phyloP scores from a whole-genome alignment of 1,140 invertebrate species.

The Alviniconcha marisindica region DNA sequence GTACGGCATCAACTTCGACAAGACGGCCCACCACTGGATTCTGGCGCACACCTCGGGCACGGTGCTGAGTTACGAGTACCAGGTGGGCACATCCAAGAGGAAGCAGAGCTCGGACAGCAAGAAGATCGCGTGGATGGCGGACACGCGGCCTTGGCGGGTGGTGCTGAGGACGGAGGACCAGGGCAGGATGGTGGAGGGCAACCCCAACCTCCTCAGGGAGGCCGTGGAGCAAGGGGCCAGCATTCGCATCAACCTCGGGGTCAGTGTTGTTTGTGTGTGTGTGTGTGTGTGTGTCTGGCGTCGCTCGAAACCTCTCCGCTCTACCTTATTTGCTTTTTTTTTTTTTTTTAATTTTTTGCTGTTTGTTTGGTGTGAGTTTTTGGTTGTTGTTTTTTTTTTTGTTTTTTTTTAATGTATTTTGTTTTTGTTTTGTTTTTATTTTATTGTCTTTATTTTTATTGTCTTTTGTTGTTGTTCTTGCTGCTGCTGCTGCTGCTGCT shows the following conservation, averaged over 20 bases:
- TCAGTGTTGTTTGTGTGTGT: constrained; percentile 8
- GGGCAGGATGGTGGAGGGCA: constrained; percentile 33
- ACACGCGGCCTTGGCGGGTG: constrained; percentile 44
- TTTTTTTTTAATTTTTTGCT: too few relatives aligned
- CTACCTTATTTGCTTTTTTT: not conserved
- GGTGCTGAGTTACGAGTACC: too few relatives aligned
- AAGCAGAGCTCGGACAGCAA: not conserved
- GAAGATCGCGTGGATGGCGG: constrained; percentile 40
- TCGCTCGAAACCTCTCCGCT: not conserved
- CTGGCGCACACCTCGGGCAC: constrained; percentile 32
- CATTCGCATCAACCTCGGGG: constrained; percentile 42
- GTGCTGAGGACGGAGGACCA: constrained; percentile 43
- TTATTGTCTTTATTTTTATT: too few relatives aligned
- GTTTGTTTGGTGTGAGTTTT: too few relatives aligned
- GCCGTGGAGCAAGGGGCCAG: constrained; percentile 41
- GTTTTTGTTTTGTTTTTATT: too few relatives aligned
- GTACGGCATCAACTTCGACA: constrained; percentile 28
- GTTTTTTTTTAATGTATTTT: too few relatives aligned
- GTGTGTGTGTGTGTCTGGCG: not conserved
- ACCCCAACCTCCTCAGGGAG: not conserved
- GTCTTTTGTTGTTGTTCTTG: too few relatives aligned
- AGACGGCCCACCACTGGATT: constrained; percentile 39
- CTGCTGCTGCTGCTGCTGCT: too few relatives aligned
- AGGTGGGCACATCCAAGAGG: constrained; percentile 13
- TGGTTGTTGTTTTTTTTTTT: too few relatives aligned